phyloP scores from a whole-genome alignment of 2,113 vertebrate genomes.

The Galemys pyrenaicus region DNA sequence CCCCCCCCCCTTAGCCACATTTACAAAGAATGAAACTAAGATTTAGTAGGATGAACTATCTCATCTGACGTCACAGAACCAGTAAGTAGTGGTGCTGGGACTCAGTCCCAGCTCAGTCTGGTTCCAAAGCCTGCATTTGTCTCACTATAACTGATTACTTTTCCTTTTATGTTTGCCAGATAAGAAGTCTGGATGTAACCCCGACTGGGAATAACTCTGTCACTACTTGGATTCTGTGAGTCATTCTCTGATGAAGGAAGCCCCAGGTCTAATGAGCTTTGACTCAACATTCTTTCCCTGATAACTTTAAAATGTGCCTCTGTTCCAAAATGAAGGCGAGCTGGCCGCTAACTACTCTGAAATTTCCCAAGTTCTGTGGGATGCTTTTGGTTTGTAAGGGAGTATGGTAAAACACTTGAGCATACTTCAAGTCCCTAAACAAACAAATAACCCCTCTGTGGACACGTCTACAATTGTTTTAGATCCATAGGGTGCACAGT shows the following conservation, averaged over 20 bases:
- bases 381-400: neutral
- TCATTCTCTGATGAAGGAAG: slow-evolving; percentile 62
- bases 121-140: neutral
- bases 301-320: neutral
- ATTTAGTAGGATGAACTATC: neutral
- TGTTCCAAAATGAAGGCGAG: neutral
- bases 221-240: slow-evolving; percentile 49
- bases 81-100: neutral
- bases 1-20: no score
- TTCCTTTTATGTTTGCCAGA: slow-evolving; percentile 50
- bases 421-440: slow-evolving; percentile 12
- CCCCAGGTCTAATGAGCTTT: slow-evolving; percentile 31
- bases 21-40: slow-evolving; percentile 6
- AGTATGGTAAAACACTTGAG: slow-evolving; percentile 27
- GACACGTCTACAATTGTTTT: slow-evolving; percentile 47
- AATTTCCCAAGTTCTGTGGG: slow-evolving; percentile 17
- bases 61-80: neutral
- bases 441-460: slow-evolving; percentile 42
- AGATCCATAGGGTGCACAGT: neutral
- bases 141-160: neutral
- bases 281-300: slow-evolving; percentile 57
- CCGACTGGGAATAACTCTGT: slow-evolving; percentile 18
- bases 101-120: neutral
- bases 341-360: neutral
- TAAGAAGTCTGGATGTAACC: slow-evolving; percentile 25